These are phyloP conservation scores for Malurus splendens DNA, from an alignment of 2,797 vertebrate species.

Conservation along the genomic window DNA sequence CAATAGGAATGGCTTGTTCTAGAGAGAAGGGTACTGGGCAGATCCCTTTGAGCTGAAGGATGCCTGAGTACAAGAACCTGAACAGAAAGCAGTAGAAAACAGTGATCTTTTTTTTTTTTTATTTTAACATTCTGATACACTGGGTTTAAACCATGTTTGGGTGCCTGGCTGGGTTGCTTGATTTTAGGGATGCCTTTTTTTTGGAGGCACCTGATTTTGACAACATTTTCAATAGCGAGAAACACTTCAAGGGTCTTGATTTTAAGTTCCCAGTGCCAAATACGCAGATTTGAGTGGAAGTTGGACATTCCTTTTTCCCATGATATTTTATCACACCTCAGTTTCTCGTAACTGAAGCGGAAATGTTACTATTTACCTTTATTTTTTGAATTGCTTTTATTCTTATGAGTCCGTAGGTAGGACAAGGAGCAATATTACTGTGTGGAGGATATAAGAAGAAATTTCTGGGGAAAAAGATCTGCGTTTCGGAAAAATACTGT, in stretches of 20 bases:
- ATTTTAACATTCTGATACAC: not conserved
- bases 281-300: not conserved
- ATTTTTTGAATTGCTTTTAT: not conserved
- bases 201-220: not conserved
- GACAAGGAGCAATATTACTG: not conserved
- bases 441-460: not conserved
- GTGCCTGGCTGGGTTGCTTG: not conserved
- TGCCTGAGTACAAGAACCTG: not conserved
- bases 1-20: not conserved
- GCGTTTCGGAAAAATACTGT: not conserved
- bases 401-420: not conserved
- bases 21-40: not conserved
- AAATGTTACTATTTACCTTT: not conserved
- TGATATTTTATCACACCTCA: not conserved
- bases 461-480: not conserved
- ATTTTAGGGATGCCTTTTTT: not conserved
- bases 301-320: not conserved
- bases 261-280: not conserved
- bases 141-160: not conserved
- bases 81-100: not conserved
- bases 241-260: not conserved
- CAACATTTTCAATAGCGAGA: not conserved
- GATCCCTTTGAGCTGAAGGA: not conserved
- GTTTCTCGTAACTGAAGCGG: not conserved
- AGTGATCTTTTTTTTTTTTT: not conserved